These are phyloP conservation scores for Temnothorax ravouxi DNA, from an alignment of 2,888 invertebrate genomes.

Conservation along the genomic window DNA sequence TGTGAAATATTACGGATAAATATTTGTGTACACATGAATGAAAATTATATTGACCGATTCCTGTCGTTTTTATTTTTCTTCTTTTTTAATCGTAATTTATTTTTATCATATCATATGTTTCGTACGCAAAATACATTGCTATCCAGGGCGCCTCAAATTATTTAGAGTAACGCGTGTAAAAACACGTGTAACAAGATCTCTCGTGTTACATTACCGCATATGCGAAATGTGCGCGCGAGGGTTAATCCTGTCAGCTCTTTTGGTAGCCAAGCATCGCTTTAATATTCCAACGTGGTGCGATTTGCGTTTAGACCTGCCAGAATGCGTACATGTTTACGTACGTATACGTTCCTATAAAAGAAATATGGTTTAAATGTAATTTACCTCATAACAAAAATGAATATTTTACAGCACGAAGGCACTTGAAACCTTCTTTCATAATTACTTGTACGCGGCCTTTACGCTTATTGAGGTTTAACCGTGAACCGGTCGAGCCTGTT, in stretches of 20 bases:
- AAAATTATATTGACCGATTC: neutral
- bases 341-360: neutral
- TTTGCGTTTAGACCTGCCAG: conserved; percentile 14
- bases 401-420: conserved; percentile 74
- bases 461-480: conserved; percentile 79
- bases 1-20: neutral
- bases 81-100: neutral
- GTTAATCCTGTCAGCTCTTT: conserved; percentile 21
- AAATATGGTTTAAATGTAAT: neutral
- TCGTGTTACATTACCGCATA: neutral
- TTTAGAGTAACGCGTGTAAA: conserved; percentile 19
- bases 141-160: neutral
- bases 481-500: conserved; percentile 79
- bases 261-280: neutral
- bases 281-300: conserved; percentile 21
- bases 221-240: neutral
- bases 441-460: conserved; percentile 79
- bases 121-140: neutral
- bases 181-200: conserved; percentile 2
- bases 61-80: neutral
- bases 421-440: conserved; percentile 71
- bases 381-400: conserved; percentile 74
- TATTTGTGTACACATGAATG: neutral
- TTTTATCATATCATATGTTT: neutral
- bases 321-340: neutral